A percentile compares a stretch with the other conserved stretches of the same genome.
Conservation (phyloP, 1,140 invertebrate genomes). For the Papilio polyxenes region DNA sequence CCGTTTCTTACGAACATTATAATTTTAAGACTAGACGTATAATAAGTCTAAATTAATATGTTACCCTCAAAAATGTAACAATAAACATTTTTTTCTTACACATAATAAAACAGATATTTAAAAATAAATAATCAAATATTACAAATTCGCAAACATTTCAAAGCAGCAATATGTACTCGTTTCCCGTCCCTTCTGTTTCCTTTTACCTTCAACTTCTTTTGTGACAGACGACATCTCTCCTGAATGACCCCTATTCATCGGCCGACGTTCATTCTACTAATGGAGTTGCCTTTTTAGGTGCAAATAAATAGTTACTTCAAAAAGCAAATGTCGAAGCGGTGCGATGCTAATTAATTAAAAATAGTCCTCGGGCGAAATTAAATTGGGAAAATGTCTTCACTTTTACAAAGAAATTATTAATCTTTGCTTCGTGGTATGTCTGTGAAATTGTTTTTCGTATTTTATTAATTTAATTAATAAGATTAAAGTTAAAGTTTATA, state of each 20-base stretch:
- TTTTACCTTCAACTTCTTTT: conserved; percentile 54
- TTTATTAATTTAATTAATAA: not conserved
- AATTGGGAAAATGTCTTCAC: conserved; percentile 35
- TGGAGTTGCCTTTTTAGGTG: conserved; percentile 76
- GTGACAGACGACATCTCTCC: conserved; percentile 74
- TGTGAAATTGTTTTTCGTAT: conserved; percentile 15
- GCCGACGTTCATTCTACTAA: conserved; percentile 75
- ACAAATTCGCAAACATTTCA: conserved; percentile 4
- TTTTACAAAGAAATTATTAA: conserved; percentile 30
- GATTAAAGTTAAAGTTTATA: not conserved
- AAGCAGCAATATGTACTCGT: conserved; percentile 32
- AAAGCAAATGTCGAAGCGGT: conserved; percentile 53
- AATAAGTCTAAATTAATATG: not conserved
- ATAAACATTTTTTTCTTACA: not conserved
- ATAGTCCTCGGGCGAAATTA: conserved; percentile 43
- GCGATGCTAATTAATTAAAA: conserved; percentile 74
- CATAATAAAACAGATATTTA: not conserved
- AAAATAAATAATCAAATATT: conserved; percentile 5
- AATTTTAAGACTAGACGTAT: too few species aligned
- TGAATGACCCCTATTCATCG: conserved; percentile 76
- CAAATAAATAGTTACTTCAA: conserved; percentile 74
- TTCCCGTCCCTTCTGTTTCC: conserved; percentile 49
- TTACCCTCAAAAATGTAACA: not conserved
- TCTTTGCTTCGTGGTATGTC: conserved; percentile 7
- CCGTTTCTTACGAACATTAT: too few species aligned